Percentiles rank a stretch among this genome's conserved stretches.
phyloP scores from a whole-genome alignment of 2,797 vertebrate genomes.

The Lagodon rhomboides region DNA sequence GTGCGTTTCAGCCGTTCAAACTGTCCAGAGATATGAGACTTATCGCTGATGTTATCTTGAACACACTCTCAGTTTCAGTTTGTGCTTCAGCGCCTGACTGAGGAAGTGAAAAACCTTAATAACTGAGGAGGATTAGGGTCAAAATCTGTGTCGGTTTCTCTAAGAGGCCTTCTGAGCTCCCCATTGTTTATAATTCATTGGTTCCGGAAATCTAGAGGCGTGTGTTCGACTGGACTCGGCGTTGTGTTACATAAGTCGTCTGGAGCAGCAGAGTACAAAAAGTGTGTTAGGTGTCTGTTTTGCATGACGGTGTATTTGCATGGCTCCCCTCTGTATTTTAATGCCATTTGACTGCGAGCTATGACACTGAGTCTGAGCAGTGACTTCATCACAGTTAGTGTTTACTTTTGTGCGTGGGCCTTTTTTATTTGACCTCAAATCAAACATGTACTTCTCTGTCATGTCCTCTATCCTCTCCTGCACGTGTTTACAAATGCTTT shows the following conservation, averaged over 20 bases:
- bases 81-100: constrained; percentile 2
- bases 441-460: not conserved
- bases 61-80: constrained; percentile 16
- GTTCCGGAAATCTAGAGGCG: constrained; percentile 26
- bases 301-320: constrained; percentile 75
- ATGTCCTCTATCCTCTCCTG: too few species aligned
- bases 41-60: not conserved
- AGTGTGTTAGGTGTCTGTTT: constrained; percentile 55
- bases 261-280: constrained; percentile 11
- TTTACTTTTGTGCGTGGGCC: constrained; percentile 16
- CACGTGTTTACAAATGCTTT: not conserved
- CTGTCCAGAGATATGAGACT: not conserved
- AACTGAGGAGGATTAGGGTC: constrained; percentile 34
- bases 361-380: not conserved
- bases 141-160: constrained; percentile 36
- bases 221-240: constrained; percentile 6
- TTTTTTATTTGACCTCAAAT: constrained; percentile 6
- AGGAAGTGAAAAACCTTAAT: constrained; percentile 21
- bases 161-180: constrained; percentile 28
- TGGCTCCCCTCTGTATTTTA: constrained; percentile 75
- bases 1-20: not conserved
- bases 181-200: constrained; percentile 39
- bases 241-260: constrained; percentile 22
- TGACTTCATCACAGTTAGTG: constrained; percentile 40
- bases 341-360: constrained; percentile 78